Evolutionary conservation across 2,888 invertebrate species (phyloP).

Genomic region (Theodoxus fluviatilis): DNA sequence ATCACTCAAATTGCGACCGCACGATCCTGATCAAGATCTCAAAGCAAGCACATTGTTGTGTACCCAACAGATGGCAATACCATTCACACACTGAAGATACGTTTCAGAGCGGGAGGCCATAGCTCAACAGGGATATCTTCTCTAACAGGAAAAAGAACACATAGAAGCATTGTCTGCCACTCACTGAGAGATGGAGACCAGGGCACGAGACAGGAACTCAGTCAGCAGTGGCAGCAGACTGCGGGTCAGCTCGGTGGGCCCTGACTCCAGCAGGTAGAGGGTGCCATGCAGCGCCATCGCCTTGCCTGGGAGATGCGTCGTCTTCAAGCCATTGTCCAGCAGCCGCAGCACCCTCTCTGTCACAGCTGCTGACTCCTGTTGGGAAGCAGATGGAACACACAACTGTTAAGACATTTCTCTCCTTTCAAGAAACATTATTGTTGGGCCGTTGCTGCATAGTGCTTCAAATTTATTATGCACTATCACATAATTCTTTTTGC

Average conservation of each 20-base stretch:
- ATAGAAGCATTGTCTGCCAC: conserved; percentile 29
- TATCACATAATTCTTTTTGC: too few relatives aligned
- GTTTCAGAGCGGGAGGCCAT: too few relatives aligned
- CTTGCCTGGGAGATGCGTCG: conserved; percentile 72
- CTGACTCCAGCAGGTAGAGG: conserved; percentile 73
- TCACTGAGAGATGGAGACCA: conserved; percentile 60
- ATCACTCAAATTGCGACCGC: not conserved
- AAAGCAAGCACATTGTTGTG: not conserved
- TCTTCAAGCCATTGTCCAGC: conserved; percentile 72
- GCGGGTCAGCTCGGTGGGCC: conserved; percentile 57
- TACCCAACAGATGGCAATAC: too few relatives aligned
- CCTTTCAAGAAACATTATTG: too few relatives aligned
- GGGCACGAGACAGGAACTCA: conserved; percentile 64
- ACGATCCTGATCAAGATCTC: not conserved
- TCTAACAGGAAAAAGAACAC: not conserved
- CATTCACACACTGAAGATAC: too few relatives aligned
- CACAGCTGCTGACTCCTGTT: conserved; percentile 68
- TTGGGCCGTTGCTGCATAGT: too few relatives aligned
- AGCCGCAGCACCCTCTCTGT: conserved; percentile 73
- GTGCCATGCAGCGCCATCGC: conserved; percentile 74
- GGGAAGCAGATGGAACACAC: conserved; percentile 29
- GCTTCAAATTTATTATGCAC: too few relatives aligned
- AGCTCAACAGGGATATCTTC: not conserved
- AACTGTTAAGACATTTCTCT: too few relatives aligned
- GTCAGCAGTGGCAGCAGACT: conserved; percentile 60